phyloP scores from a whole-genome alignment of 2,113 vertebrate genomes.

The Leptosomus discolor region DNA sequence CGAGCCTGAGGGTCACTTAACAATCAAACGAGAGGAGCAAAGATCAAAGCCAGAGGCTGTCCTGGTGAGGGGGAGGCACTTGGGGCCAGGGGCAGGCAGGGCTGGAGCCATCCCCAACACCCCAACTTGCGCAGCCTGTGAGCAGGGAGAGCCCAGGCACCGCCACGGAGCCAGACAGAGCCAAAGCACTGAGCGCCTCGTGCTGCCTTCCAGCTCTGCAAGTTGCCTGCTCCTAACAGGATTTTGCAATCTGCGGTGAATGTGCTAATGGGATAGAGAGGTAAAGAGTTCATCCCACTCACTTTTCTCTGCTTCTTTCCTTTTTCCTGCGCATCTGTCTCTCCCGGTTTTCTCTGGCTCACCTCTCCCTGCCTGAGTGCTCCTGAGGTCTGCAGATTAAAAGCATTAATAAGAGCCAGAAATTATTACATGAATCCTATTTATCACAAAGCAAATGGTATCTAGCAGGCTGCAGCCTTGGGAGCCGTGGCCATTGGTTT shows the following conservation, averaged over 20 bases:
- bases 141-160: not conserved
- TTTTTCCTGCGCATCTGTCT: not conserved
- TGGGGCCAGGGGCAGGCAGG: not conserved
- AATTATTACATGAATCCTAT: not conserved
- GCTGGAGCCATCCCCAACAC: not conserved
- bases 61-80: not conserved
- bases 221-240: not conserved
- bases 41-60: not conserved
- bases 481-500: accelerated
- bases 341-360: not conserved
- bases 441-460: not conserved
- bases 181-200: not conserved
- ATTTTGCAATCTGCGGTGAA: not conserved
- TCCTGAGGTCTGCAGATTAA: slow-evolving; percentile 1
- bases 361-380: not conserved
- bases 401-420: not conserved
- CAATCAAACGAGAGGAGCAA: not conserved
- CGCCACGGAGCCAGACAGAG: accelerated
- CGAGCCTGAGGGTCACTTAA: not conserved
- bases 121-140: accelerated
- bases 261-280: slow-evolving; percentile 38
- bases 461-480: not conserved
- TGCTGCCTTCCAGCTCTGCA: not conserved
- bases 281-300: slow-evolving; percentile 44
- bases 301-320: not conserved